A percentile compares a stretch with the other conserved stretches of the same genome.
Evolutionary conservation across 2,113 vertebrate genomes (phyloP).

Genomic region (Psittacula cyanocephala): DNA sequence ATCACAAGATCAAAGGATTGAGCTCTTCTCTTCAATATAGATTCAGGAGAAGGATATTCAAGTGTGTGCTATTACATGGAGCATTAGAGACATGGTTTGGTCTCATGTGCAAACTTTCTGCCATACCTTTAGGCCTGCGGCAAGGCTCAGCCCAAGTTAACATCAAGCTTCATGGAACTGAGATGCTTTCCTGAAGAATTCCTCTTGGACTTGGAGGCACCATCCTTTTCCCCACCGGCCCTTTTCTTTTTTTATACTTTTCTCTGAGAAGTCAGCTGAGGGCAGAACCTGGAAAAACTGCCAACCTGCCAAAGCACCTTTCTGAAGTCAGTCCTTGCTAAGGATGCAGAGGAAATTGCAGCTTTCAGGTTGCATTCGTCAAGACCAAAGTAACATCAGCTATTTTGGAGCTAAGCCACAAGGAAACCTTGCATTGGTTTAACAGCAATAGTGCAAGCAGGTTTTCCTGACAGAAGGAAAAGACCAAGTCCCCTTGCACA

Average conservation of each 20-base stretch:
- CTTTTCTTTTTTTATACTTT: not conserved
- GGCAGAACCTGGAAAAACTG: slow-evolving; percentile 17
- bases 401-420: not conserved
- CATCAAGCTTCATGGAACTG: not conserved
- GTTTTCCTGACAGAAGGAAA: not conserved
- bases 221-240: not conserved
- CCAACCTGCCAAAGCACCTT: not conserved
- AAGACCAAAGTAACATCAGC: not conserved
- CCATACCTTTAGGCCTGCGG: not conserved
- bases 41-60: not conserved
- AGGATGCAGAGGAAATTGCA: not conserved
- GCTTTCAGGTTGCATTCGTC: not conserved
- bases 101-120: not conserved
- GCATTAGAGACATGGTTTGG: not conserved
- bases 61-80: not conserved
- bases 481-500: not conserved
- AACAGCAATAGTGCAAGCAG: not conserved
- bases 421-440: not conserved
- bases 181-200: not conserved
- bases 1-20: not conserved
- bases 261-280: not conserved
- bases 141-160: not conserved
- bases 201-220: not conserved
- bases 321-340: not conserved
- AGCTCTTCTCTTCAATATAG: not conserved